Percentiles rank a stretch among this genome's conserved stretches.
phyloP scores from a whole-genome alignment of 2,113 vertebrate genomes.

The Prunella fulvescens region DNA sequence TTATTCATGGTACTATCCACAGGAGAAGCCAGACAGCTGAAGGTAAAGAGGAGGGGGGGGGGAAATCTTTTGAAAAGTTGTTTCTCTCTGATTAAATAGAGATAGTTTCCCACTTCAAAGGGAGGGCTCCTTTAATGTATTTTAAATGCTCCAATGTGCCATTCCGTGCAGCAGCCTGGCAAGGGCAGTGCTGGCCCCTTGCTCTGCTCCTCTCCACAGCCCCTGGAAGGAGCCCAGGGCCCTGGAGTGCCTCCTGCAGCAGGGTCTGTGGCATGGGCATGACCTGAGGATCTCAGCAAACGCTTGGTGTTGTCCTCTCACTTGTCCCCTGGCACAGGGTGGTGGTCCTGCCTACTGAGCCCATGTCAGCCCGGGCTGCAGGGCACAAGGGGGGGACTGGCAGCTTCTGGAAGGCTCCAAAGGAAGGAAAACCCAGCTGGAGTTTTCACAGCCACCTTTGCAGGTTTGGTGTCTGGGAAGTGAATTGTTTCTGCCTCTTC shows the following conservation, averaged over 20 bases:
- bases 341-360: accelerated
- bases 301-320: accelerated
- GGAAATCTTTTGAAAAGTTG: slow-evolving; percentile 80
- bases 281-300: accelerated
- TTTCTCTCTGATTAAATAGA: slow-evolving; percentile 84
- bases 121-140: slow-evolving; percentile 76
- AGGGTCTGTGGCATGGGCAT: accelerated
- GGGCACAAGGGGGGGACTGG: accelerated
- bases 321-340: not conserved
- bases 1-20: slow-evolving; percentile 85
- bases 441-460: not conserved
- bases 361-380: accelerated
- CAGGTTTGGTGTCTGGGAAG: not conserved
- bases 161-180: not conserved
- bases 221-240: not conserved
- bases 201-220: not conserved
- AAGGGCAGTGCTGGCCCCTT: not conserved
- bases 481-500: not conserved
- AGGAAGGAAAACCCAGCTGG: not conserved
- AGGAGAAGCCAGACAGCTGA: slow-evolving; percentile 79
- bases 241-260: not conserved
- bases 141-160: slow-evolving; percentile 70
- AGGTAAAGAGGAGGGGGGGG: slow-evolving; percentile 70
- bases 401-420: not conserved
- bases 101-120: slow-evolving; percentile 81